Base-by-base conservation (phyloP, 2,888 invertebrate genomes). In the Ischnus inquisitorius region DNA sequence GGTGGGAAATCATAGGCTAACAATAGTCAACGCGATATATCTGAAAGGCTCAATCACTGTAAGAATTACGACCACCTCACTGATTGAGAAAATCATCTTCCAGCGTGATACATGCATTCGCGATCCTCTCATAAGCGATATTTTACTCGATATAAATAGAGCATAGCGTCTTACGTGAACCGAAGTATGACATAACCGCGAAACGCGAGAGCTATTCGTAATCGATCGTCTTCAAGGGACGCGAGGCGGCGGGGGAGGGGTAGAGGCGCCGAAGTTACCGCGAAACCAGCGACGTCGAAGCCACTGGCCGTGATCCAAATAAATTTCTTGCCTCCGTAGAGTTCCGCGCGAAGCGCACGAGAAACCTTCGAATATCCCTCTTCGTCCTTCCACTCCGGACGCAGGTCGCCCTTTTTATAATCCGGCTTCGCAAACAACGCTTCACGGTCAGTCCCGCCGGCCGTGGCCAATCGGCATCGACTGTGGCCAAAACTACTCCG, bases 281-380 rank as follows among this genome's bases (percentile, higher is more conserved):
- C 39, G 75, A 75, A 51, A 71, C 71, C 75, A 25, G 34, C 34
- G 8, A 34, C 39, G 34, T 25, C 41, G 22, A 19, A 43, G 19
- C 34, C 62, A 74, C 43, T 75, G 75, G 75, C 75, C 75, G 64
- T 75, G 75, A 75, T 64, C 75, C 64, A 75, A 75, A 75, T 75
- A 75, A 75, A 75, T 75, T 75, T 75, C 64, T 75, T 75, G 75
- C 64, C 60, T 74, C 62, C 22, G 57, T 41, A 41, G 64, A 22
- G 39, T 39, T 75, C 19, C 64, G 54, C 22, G 75, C 48, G 64
- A 64, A 51, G 75, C 46, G n/a, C 25, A 5, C 60, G 60, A 46
- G 54, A 22, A 22, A 75, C 51, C 75, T 65, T 51, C 39, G 64
- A 51, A 39, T 41, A 34, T 51, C 64, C 25, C 64, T 64, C 64